Evolutionary conservation across 2,888 invertebrate genomes (phyloP), one percentile per base, ranked within the genome.

Genomic region (Conops quadrifasciatus): DNA sequence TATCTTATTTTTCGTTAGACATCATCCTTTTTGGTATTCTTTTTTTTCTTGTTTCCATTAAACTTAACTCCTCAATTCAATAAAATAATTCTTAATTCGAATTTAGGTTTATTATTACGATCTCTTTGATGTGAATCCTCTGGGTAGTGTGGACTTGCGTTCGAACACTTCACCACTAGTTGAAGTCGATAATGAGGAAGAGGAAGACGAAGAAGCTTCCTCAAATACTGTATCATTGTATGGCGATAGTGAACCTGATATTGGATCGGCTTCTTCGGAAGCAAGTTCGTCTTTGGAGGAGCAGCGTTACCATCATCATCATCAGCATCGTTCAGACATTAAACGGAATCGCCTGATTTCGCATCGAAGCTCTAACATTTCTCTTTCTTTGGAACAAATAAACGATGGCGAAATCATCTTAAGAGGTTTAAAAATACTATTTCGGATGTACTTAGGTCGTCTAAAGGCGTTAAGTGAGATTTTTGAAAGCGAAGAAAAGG

Each of bases 401-500:
- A 77, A 75, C 4, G 80, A 81, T 19, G 77, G 75, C 28, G 83
- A 81, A 72, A 81, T 78, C 0, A 84, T 83, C 75, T 75, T 81
- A 1, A 85, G 85, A 73, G 90, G 89, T 0, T 87, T 90, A 68
- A 90, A 90, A 78, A 86, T 91, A 64, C 80, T 91, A 21, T 89
- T 90, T 26, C 86, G 91, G 64, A 90, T 90, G 69, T 90, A 90
- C 76, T 83, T 91, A 77, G 88, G 88, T 0, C 87, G 88, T 73
- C 76, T 88, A 1, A 86, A 85, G 71, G 79, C 80, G 0, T 75
- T 84, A 9, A 82, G 83, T 74, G 83, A 83, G 76, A 78, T 81
- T 26, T 80, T 80, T 0, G 83, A 83, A 58, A 72, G 82, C 2
- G 82, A 82, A 47, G 81, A 82, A 13, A 82, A 81, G n/a, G n/a